Evolutionary conservation across 2,113 vertebrate genomes (phyloP), one percentile per base, ranked within the genome.

Genomic region (Eclectus roratus): DNA sequence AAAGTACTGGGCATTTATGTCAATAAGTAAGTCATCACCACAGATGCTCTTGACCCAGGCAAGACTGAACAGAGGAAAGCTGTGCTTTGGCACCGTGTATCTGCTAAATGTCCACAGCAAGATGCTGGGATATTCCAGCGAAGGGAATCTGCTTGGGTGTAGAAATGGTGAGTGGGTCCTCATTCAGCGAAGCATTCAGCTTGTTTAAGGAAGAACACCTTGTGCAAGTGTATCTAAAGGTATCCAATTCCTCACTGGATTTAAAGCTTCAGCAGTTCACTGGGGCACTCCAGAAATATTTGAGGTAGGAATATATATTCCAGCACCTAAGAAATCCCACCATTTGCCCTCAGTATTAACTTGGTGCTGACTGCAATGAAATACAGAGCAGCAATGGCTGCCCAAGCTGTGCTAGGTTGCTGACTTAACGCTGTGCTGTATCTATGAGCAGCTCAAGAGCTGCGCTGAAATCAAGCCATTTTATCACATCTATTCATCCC

Each of bases 381-480:
- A 92, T 35, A 74, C 3, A 64, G 64, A 80, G 46, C 44, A 80
- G 71, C 25, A 64, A 55, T 49, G 76, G 76, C 88, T 94, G 69
- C 73, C 68, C 56, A 65, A 33, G 71, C 77, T 72, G n/a, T 66
- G 55, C 39, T 63, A 12, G 31, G 64, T 55, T 91, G 85, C 41
- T 94, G 39, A 79, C 35, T 95, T 84, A 86, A 92, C 46, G 44
- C 50, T 81, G 82, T n/a, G 47, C 69, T 91, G 9, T 88, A 47
- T 92, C 83, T 92, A 77, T 91, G 92, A 87, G 68, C 91, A 93
- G 56, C 80, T 97, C 69, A 56, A 95, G 72, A 93, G 81, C 61
- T 85, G 80, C 78, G 41, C 73, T 93, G 88, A 96, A 96, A 96
- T 93, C 74, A 95, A 91, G 88, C 55, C 90, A 91, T 94, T 96